phyloP scores from a whole-genome alignment of 2,113 vertebrate genomes.

The Zeus faber region DNA sequence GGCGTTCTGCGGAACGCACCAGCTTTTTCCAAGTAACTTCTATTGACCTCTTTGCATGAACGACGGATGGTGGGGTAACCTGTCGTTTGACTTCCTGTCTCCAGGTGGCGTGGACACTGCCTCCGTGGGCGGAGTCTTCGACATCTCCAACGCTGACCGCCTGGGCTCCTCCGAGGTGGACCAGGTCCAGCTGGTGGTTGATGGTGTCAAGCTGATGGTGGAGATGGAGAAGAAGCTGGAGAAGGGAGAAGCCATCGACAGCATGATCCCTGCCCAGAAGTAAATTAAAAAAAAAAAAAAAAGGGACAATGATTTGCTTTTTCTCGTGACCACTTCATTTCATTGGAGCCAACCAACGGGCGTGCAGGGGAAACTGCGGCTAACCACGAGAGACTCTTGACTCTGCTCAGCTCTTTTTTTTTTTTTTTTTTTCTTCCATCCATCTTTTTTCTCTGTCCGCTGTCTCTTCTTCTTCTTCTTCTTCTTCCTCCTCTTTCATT shows the following conservation, averaged over 20 bases:
- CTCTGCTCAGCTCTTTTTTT: constrained; percentile 56
- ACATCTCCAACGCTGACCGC: constrained; percentile 95
- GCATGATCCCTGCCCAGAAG: constrained; percentile 96
- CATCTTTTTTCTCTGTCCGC: constrained; percentile 8
- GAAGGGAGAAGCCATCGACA: constrained; percentile 87
- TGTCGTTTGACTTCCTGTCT: constrained; percentile 1
- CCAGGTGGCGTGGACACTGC: constrained; percentile 93
- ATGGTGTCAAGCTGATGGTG: constrained; percentile 94
- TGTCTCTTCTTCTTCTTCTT: constrained; percentile 6
- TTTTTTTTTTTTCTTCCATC: constrained; percentile 9
- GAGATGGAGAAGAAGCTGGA: constrained; percentile 98
- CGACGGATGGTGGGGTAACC: no score
- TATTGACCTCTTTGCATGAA: no score
- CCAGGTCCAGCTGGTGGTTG: constrained; percentile 95
- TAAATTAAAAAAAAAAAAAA: constrained; percentile 56
- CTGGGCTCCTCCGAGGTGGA: constrained; percentile 91
- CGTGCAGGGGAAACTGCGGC: constrained; percentile 50
- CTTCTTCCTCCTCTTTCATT: constrained; percentile 11
- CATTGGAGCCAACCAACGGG: constrained; percentile 47
- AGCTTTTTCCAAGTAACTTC: no score
- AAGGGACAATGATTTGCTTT: constrained; percentile 39
- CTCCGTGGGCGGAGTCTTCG: constrained; percentile 88
- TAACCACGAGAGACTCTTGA: constrained; percentile 67
- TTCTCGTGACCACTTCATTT: constrained; percentile 49
- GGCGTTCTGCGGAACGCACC: no score